Conservation (phyloP, 2,797 vertebrate species). For the Centroberyx gerrardi region DNA sequence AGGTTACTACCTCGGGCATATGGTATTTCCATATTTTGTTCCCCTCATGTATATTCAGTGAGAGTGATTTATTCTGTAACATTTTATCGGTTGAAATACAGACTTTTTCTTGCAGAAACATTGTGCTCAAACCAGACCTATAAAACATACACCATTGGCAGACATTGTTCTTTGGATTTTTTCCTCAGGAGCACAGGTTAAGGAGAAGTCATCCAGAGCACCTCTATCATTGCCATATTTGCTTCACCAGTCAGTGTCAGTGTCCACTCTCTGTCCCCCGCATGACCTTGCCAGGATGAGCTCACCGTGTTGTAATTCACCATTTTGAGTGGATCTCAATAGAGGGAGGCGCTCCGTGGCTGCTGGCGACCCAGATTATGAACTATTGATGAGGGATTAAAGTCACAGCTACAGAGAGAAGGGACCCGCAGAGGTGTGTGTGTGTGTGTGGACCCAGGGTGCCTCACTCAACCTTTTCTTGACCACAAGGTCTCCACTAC, state of each 20-base stretch:
- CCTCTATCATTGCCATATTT: conserved; percentile 71
- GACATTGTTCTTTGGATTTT: conserved; percentile 46
- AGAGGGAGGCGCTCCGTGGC: conserved; percentile 51
- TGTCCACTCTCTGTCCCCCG: conserved; percentile 61
- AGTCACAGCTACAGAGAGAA: conserved; percentile 49
- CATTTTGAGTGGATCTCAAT: conserved; percentile 71
- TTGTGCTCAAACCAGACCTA: conserved; percentile 8
- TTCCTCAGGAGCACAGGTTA: conserved; percentile 68
- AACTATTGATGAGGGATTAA: conserved; percentile 81
- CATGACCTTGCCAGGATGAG: conserved; percentile 75
- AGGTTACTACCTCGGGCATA: conserved; percentile 81
- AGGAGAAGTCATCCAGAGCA: conserved; percentile 72
- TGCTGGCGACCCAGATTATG: conserved; percentile 71
- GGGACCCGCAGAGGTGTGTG: conserved; percentile 36
- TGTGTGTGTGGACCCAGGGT: conserved; percentile 24
- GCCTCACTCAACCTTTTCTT: conserved; percentile 37
- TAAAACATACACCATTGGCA: conserved; percentile 38
- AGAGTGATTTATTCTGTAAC: conserved; percentile 73
- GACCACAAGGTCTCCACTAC: conserved; percentile 36
- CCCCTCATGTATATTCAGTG: conserved; percentile 81
- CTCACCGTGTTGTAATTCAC: conserved; percentile 75
- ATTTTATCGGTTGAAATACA: conserved; percentile 68
- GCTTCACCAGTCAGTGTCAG: conserved; percentile 78
- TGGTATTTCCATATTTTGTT: conserved; percentile 79
- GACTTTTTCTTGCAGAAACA: conserved; percentile 25